phyloP scores from a whole-genome alignment of 2,797 vertebrate species.

The Poeciliopsis gracilis region DNA sequence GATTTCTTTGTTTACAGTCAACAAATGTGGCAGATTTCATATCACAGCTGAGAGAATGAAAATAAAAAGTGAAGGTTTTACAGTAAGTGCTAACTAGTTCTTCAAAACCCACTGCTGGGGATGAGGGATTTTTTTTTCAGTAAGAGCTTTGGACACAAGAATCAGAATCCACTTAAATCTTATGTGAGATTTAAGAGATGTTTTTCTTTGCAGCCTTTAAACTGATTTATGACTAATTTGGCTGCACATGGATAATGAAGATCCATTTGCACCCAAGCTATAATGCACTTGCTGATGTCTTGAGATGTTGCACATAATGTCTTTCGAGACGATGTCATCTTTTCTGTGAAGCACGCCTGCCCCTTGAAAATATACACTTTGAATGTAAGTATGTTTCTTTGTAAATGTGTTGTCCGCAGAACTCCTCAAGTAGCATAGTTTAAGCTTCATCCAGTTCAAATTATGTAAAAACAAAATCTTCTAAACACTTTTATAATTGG shows the following conservation, averaged over 20 bases:
- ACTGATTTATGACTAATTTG: not conserved
- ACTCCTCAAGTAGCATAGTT: no score
- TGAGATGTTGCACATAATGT: not conserved
- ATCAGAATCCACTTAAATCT: not conserved
- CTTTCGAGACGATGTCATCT: not conserved
- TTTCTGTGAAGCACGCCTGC: not conserved
- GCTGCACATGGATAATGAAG: not conserved
- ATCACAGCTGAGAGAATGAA: not conserved
- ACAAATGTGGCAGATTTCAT: not conserved
- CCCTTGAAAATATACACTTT: no score
- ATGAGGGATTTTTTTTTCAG: not conserved
- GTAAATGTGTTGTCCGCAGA: not conserved
- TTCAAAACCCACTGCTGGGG: not conserved
- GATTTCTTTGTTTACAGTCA: constrained; percentile 3
- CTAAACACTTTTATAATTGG: no score
- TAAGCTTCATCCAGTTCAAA: no score
- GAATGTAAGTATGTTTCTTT: no score
- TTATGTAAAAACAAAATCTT: no score
- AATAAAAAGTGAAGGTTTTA: constrained; percentile 5
- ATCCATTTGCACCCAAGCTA: not conserved
- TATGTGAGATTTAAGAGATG: not conserved
- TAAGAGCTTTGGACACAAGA: not conserved
- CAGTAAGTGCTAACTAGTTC: not conserved
- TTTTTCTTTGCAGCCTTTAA: not conserved
- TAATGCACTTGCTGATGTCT: not conserved